These are phyloP conservation scores for Drosophila tristis DNA, from an alignment of 1,140 invertebrate genomes.

Conservation along the genomic window DNA sequence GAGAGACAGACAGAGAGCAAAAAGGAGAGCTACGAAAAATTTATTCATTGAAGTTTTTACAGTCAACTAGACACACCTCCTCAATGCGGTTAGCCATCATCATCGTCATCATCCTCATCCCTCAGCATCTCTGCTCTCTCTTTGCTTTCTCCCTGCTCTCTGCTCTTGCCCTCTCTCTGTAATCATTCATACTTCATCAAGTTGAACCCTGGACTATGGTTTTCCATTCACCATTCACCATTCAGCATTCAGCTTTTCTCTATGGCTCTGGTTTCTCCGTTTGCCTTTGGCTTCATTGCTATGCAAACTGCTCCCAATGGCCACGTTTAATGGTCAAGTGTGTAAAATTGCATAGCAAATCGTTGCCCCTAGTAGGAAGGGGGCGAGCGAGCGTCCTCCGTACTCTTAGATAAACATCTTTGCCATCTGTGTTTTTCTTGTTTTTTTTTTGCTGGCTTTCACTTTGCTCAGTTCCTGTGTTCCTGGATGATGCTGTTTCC, in stretches of 20 bases:
- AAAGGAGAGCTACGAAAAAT: conserved; percentile 53
- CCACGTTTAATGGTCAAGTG: conserved; percentile 83
- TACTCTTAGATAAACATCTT: conserved; percentile 75
- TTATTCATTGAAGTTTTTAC: conserved; percentile 83
- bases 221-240: conserved; percentile 8
- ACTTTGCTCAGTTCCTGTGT: conserved; percentile 26
- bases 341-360: conserved; percentile 83
- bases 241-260: conserved; percentile 38
- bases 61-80: conserved; percentile 77
- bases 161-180: conserved; percentile 39
- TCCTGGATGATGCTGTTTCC: conserved; percentile 34
- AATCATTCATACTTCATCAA: conserved; percentile 83
- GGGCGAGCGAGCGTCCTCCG: conserved; percentile 26
- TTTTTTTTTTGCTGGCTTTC: neutral
- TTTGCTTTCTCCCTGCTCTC: conserved; percentile 18
- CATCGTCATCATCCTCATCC: conserved; percentile 28
- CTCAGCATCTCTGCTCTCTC: conserved; percentile 5
- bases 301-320: conserved; percentile 82
- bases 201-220: conserved; percentile 59
- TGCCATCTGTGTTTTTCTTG: conserved; percentile 36
- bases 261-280: conserved; percentile 34
- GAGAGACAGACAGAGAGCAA: conserved; percentile 34
- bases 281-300: conserved; percentile 70
- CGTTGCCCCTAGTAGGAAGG: conserved; percentile 41
- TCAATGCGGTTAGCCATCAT: conserved; percentile 59